Conservation (phyloP, 2,797 vertebrate species). For the Sebastes kiyomatsui region DNA sequence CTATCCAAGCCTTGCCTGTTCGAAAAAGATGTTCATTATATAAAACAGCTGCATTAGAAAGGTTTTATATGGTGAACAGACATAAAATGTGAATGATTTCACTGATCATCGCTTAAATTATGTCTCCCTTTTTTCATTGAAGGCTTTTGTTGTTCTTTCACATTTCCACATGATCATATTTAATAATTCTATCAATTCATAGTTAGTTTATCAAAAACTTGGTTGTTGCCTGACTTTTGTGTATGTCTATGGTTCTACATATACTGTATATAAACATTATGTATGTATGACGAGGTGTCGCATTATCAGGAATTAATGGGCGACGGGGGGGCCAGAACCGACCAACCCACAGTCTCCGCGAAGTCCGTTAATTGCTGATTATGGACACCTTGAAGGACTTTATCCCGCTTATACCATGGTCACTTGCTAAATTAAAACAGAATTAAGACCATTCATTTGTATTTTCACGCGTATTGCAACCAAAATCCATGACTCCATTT, state of each 20-base stretch:
- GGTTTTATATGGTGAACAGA: background rate
- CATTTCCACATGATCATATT: background rate
- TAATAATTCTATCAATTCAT: background rate
- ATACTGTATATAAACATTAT: background rate
- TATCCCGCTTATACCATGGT: too few relatives aligned
- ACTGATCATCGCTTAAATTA: background rate
- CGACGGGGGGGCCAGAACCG: too few relatives aligned
- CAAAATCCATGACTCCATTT: too few relatives aligned
- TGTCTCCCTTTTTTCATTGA: background rate
- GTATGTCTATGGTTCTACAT: background rate
- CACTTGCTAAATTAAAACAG: too few relatives aligned
- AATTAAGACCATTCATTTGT: too few relatives aligned
- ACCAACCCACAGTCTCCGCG: too few relatives aligned
- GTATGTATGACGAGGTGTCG: background rate
- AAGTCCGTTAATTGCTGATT: too few relatives aligned
- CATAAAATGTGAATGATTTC: background rate
- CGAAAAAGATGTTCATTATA: background rate
- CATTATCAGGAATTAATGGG: too few relatives aligned
- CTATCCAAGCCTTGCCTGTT: slow-evolving; percentile 57
- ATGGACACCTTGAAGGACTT: too few relatives aligned
- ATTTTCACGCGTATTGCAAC: too few relatives aligned
- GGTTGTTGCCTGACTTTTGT: background rate
- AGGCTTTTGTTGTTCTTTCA: background rate
- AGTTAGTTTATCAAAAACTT: background rate
- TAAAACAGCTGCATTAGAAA: background rate